Conservation (phyloP, 2,797 vertebrate genomes). For the Gambusia yucatana region DNA sequence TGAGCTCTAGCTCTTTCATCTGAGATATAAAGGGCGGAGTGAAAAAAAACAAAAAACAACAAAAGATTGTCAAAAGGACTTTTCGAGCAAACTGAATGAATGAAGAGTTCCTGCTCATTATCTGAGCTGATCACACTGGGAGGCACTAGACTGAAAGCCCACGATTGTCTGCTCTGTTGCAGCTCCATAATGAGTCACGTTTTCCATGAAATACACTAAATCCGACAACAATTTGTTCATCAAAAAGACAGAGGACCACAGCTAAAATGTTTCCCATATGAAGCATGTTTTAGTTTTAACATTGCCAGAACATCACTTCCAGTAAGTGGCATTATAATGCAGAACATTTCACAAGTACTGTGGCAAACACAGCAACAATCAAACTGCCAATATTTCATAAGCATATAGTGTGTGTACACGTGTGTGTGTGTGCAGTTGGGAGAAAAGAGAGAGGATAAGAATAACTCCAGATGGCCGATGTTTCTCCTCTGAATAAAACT, state of each 20-base stretch:
- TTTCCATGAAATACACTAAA: slow-evolving; percentile 23
- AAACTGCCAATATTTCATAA: slow-evolving; percentile 20
- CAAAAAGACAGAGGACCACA: neutral
- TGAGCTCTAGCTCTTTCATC: neutral
- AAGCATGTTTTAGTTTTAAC: neutral
- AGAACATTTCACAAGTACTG: slow-evolving; percentile 25
- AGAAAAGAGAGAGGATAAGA: slow-evolving; percentile 35
- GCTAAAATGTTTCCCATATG: neutral
- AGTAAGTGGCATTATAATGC: slow-evolving; percentile 16
- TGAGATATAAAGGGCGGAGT: slow-evolving; percentile 19
- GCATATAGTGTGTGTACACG: slow-evolving; percentile 2
- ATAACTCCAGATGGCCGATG: slow-evolving; percentile 59
- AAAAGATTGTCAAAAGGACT: slow-evolving; percentile 30
- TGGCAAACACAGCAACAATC: slow-evolving; percentile 23
- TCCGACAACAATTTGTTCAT: slow-evolving; percentile 9
- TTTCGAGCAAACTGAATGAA: slow-evolving; percentile 30
- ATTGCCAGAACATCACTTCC: slow-evolving; percentile 26
- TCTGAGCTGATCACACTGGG: slow-evolving; percentile 33
- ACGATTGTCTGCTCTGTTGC: slow-evolving; percentile 8
- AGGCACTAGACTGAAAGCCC: slow-evolving; percentile 15
- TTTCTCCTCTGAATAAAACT: slow-evolving; percentile 29
- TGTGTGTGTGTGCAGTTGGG: slow-evolving; percentile 29
- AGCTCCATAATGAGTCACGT: slow-evolving; percentile 38
- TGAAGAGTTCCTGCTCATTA: slow-evolving; percentile 48
- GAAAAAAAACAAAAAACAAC: slow-evolving; percentile 21